These are phyloP conservation scores for Heliconius ethilla DNA, from an alignment of 2,888 invertebrate genomes.

Conservation along the genomic window DNA sequence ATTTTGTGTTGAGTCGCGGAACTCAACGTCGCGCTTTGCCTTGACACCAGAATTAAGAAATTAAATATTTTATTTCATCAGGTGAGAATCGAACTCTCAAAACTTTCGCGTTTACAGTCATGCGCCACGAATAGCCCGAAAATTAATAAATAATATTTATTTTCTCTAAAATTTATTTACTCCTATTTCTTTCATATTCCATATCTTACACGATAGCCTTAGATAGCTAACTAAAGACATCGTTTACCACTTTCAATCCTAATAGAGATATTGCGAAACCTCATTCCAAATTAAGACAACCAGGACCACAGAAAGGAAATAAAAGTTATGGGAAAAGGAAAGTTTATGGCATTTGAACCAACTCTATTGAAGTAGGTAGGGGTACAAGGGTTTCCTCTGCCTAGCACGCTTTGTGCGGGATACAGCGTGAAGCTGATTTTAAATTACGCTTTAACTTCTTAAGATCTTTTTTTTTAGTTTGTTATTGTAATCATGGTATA, in stretches of 20 bases:
- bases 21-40: too few species aligned
- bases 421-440: too few species aligned
- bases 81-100: not conserved
- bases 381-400: too few species aligned
- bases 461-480: not conserved
- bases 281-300: not conserved
- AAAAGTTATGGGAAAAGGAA: too few species aligned
- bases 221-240: not conserved
- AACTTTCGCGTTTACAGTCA: too few species aligned
- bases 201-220: not conserved
- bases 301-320: not conserved
- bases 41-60: not conserved
- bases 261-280: not conserved
- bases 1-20: not conserved
- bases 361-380: not conserved
- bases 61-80: not conserved
- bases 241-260: not conserved
- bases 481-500: constrained; percentile 10
- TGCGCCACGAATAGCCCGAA: too few species aligned
- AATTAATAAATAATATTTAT: not conserved
- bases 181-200: not conserved
- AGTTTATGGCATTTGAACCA: not conserved
- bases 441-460: too few species aligned
- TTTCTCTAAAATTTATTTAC: not conserved
- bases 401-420: too few species aligned